Evolutionary conservation across 2,797 vertebrate species (phyloP), one percentile per base, ranked within the genome.

Genomic region (Sebastes vulpes): DNA sequence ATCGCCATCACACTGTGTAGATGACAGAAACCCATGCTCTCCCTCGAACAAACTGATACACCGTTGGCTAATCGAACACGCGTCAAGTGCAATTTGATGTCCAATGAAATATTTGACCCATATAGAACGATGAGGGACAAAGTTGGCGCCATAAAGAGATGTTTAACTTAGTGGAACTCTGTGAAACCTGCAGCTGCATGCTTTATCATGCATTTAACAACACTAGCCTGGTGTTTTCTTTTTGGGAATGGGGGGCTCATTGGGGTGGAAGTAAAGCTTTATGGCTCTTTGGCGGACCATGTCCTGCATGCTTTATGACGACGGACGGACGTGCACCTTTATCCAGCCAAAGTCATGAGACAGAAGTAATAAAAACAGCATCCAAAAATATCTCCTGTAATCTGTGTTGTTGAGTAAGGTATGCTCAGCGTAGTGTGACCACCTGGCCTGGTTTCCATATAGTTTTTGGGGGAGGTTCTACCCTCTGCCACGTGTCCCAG

Each of bases 201-300:
- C 67, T 91, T 92, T 90, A 86, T 92, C 58, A 60, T 63, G 86
- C 83, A 66, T 91, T 82, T 83, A 90, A 91, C 83, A 78, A 53
- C 79, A 77, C 67, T 48, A 60, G 64, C 60, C 71, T 38, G 72
- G 68, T 90, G 86, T 91, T 83, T 82, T 90, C 82, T 66, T 88
- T 86, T 79, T 50, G 64, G 72, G 56, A 81, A 87, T 3, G 38
- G 32, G 35, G 59, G 65, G 64, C 67, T 86, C 66, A 58, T 31
- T 59, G 32, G 57, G 18, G 72, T 79, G 73, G 89, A 88, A 84
- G 81, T 76, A 68, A 86, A 84, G 70, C 65, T 88, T 86, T 86
- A 85, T 31, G 65, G 83, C 79, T 81, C 83, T 80, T 86, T 81
- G 72, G 82, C 29, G 28, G 42, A 81, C 83, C 63, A 21, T 42